A percentile compares a stretch with the other conserved stretches of the same genome.
These are phyloP conservation scores for Tuberolachnus salignus DNA, from an alignment of 2,888 invertebrate species.

Conservation along the genomic window DNA sequence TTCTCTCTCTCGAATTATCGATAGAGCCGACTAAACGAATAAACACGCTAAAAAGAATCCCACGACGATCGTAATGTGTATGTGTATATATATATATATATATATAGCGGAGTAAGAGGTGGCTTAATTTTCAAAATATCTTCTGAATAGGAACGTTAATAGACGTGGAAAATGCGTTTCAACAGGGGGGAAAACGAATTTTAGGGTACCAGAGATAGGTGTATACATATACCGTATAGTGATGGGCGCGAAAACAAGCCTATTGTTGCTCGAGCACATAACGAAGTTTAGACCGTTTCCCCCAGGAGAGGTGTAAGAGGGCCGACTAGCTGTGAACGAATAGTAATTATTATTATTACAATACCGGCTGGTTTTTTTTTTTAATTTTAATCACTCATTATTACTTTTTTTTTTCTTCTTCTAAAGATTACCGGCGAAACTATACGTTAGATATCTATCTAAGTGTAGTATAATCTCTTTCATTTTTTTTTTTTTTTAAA, in stretches of 20 bases:
- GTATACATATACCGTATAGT: not conserved
- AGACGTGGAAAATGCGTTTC: constrained; percentile 35
- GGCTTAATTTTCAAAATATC: too few relatives aligned
- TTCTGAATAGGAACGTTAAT: constrained; percentile 25
- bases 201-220: not conserved
- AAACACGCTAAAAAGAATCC: too few relatives aligned
- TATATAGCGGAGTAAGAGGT: too few relatives aligned
- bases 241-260: constrained; percentile 24
- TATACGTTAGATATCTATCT: not conserved
- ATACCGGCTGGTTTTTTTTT: not conserved
- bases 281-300: not conserved
- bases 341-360: constrained; percentile 25
- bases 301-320: not conserved
- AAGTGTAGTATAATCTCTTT: not conserved
- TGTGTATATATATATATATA: too few relatives aligned
- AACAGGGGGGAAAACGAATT: constrained; percentile 21
- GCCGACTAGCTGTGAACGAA: not conserved
- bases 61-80: too few relatives aligned
- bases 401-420: not conserved
- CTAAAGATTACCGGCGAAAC: constrained; percentile 2
- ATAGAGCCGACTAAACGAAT: too few relatives aligned
- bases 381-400: not conserved
- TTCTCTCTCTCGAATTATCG: too few relatives aligned
- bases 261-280: not conserved
- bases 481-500: constrained; percentile 17